Base-by-base conservation (phyloP, 37 sponge, comb jelly and placozoan species). In the Halichondria panicea region DNA sequence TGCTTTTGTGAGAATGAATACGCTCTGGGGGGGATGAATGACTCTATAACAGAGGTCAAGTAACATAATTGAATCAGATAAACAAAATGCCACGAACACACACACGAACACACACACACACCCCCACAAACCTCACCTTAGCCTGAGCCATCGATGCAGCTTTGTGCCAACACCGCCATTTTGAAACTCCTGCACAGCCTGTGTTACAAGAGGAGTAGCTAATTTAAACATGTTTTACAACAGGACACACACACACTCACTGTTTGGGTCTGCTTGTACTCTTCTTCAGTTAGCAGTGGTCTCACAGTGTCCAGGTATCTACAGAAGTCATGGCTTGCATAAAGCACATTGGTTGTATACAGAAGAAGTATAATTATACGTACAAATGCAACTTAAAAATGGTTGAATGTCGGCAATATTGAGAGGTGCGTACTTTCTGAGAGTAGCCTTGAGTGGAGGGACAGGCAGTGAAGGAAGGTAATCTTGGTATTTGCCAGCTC, bases 391-490 rank as follows among this genome's bases (percentile, higher is more conserved):
- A 43, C 66, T 28, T 11, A 3, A 3, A 72, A 53, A 72, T 42
- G 62, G 28, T 22, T 15, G 55, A 25, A 27, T 24, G 60, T 8
- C 60, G 13, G 21, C 30, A 28, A 4, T 68, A 3, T 46, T 12
- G 55, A 8, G 0, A 22, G 1, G 31, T n/a, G 15, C 33, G 22
- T 46, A 92, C 92, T 60, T 83, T 56, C 77, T 81, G 46, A 79
- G 79, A 12, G 93, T 87, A 32, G 71, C 28, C 54, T 75, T 55
- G 13, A 92, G 78, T 34, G 76, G 48, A n/a, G 93, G 93, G 24
- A 92, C 80, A 8, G 93, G 93, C 3, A 77, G 68, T 3, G 83
- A 78, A 5, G 93, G 93, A 8, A 92, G 70, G 24, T 66, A 76
- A 43, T 87, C 85, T 31, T 84, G 74, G 55, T 92, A 92, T 36